Conservation (phyloP, 2,113 vertebrate species). For the Morone saxatilis region DNA sequence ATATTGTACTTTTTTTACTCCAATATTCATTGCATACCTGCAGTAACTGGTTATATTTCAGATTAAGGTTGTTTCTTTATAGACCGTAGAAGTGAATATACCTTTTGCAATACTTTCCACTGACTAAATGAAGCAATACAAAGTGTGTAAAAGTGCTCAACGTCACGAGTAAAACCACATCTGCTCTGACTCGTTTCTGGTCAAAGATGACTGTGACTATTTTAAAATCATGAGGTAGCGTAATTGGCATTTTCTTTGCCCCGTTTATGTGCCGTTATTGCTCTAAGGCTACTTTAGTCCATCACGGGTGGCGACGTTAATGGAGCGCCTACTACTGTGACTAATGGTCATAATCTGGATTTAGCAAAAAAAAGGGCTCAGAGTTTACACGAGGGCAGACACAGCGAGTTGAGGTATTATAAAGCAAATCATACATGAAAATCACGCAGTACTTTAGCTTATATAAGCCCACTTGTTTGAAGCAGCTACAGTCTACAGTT, state of each 20-base stretch:
- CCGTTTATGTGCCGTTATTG: not conserved
- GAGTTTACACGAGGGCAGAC: slow-evolving; percentile 83
- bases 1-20: not conserved
- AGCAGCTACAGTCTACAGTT: not conserved
- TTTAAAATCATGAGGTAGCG: not conserved
- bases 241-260: not conserved
- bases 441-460: not conserved
- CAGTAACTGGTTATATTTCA: too few relatives aligned
- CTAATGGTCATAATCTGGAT: slow-evolving; percentile 89
- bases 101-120: not conserved
- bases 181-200: not conserved
- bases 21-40: not conserved
- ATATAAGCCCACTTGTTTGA: not conserved
- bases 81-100: too few relatives aligned
- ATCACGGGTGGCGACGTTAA: not conserved
- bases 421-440: not conserved
- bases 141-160: not conserved
- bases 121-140: not conserved
- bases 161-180: not conserved
- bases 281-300: not conserved
- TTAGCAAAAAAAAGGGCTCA: slow-evolving; percentile 82
- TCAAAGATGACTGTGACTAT: not conserved
- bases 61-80: not conserved
- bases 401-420: not conserved
- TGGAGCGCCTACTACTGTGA: slow-evolving; percentile 76